Evolutionary conservation across 2,888 invertebrate species (phyloP).

Genomic region (Physocephala rufipes): DNA sequence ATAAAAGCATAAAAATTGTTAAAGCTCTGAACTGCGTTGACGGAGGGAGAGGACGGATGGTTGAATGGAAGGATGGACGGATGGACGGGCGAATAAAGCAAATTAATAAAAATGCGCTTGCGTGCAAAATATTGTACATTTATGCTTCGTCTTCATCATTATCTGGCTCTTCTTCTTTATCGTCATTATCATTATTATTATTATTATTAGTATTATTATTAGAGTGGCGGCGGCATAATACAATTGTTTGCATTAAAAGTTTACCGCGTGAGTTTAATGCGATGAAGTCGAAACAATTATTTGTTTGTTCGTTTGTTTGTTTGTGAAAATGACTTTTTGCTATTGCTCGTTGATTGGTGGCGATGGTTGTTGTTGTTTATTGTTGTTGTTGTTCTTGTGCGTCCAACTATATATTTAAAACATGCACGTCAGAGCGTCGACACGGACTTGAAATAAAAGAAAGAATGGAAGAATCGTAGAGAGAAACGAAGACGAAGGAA

Average conservation of each 20-base stretch:
- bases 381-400: neutral
- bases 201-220: no score
- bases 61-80: no score
- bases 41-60: no score
- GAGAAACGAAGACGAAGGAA: no score
- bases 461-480: no score
- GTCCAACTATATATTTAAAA: slow-evolving; percentile 18
- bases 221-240: neutral
- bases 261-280: no score
- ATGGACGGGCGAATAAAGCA: neutral
- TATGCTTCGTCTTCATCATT: slow-evolving; percentile 12
- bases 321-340: slow-evolving; percentile 3
- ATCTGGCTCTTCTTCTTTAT: no score
- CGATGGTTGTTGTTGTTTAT: neutral
- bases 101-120: slow-evolving; percentile 2
- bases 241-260: slow-evolving; percentile 32
- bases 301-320: no score
- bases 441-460: no score
- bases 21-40: neutral
- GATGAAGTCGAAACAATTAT: slow-evolving; percentile 23
- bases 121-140: slow-evolving; percentile 27
- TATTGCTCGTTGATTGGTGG: slow-evolving; percentile 5
- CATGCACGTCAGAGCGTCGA: slow-evolving; percentile 21
- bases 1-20: slow-evolving; percentile 33
- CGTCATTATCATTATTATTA: no score